A percentile compares a stretch with the other conserved stretches of the same genome.
These are phyloP conservation scores for Malacosoma neustria DNA, from an alignment of 2,888 invertebrate species.

Conservation along the genomic window DNA sequence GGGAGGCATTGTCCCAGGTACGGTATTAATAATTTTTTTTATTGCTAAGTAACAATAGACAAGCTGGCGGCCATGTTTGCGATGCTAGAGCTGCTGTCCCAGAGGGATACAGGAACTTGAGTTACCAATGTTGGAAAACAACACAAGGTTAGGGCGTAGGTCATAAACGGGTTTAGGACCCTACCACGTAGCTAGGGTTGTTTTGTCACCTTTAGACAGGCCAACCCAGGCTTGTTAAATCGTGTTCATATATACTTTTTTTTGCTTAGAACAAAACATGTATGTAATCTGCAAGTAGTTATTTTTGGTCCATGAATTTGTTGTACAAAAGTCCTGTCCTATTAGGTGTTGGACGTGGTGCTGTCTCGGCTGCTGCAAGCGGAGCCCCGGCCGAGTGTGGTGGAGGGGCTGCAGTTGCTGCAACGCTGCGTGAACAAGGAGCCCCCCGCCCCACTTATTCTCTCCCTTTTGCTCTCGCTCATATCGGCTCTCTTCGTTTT, in stretches of 20 bases:
- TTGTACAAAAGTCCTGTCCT: too few species aligned
- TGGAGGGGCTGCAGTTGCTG: slow-evolving; percentile 84
- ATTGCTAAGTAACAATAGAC: not conserved
- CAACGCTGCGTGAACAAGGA: slow-evolving; percentile 85
- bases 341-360: slow-evolving; percentile 85
- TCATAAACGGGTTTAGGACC: too few species aligned
- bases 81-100: not conserved
- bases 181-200: too few species aligned
- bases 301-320: too few species aligned
- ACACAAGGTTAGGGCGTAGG: too few species aligned
- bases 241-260: too few species aligned
- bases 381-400: slow-evolving; percentile 82
- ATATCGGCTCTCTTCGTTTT: slow-evolving; percentile 94
- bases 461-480: slow-evolving; percentile 91
- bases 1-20: slow-evolving; percentile 84
- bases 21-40: not conserved
- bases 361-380: slow-evolving; percentile 84
- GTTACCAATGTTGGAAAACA: too few species aligned
- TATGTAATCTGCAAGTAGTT: too few species aligned
- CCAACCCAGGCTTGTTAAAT: too few species aligned
- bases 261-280: too few species aligned
- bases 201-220: too few species aligned
- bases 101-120: not conserved
- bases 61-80: too few species aligned
- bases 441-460: slow-evolving; percentile 85